Conservation (phyloP, 2,888 invertebrate species). For the Gortyna flavago region DNA sequence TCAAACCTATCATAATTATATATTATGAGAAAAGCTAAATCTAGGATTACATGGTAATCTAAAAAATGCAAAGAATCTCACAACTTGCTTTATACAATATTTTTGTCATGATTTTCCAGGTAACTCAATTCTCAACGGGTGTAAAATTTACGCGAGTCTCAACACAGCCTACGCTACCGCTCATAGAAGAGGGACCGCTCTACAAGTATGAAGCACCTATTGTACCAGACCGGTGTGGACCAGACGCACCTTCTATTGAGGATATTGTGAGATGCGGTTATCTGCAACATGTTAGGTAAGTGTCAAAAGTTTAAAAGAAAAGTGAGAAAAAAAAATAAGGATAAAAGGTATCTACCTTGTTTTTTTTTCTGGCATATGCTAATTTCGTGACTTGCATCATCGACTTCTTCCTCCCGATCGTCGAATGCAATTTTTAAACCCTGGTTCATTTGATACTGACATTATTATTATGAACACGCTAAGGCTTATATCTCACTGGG, state of each 20-base stretch:
- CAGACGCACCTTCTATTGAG: slow-evolving; percentile 91
- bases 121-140: slow-evolving; percentile 95
- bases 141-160: slow-evolving; percentile 94
- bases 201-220: slow-evolving; percentile 92
- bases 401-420: background rate
- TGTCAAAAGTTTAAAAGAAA: slow-evolving; percentile 24
- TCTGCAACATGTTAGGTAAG: slow-evolving; percentile 91
- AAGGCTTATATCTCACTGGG: no score
- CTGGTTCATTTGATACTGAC: background rate
- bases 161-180: slow-evolving; percentile 92
- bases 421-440: background rate
- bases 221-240: slow-evolving; percentile 92
- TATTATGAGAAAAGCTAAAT: no score
- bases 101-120: slow-evolving; percentile 71
- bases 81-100: background rate
- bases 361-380: background rate
- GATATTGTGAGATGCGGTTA: slow-evolving; percentile 93
- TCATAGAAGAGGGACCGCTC: slow-evolving; percentile 94
- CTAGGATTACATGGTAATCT: background rate
- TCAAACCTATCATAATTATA: no score
- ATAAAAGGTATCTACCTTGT: no score
- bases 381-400: background rate
- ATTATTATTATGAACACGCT: no score
- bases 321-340: background rate
- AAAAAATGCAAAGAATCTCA: background rate